A percentile compares a stretch with the other conserved stretches of the same genome.
phyloP scores from a whole-genome alignment of 1,140 invertebrate genomes.

The Panulirus ornatus region DNA sequence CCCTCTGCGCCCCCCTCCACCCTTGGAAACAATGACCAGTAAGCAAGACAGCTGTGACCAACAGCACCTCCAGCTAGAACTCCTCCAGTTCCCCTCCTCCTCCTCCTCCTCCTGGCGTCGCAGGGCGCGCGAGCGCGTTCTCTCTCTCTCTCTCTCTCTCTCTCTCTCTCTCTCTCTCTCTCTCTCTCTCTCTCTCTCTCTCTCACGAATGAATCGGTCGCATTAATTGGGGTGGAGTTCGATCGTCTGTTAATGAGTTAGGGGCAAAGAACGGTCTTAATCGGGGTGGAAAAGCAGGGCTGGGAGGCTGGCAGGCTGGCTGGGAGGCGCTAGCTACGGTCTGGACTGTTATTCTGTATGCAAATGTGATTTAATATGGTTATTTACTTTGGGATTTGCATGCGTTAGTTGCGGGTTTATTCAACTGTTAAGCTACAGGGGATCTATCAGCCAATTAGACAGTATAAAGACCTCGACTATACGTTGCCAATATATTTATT shows the following conservation, averaged over 20 bases:
- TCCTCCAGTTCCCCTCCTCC: too few species aligned
- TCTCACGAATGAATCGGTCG: background rate
- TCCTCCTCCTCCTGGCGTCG: too few species aligned
- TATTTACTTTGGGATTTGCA: constrained; percentile 2
- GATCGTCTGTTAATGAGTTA: background rate
- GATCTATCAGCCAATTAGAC: background rate
- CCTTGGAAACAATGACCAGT: background rate
- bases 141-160: too few species aligned
- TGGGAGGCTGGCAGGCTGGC: too few species aligned
- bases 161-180: too few species aligned
- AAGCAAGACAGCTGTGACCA: background rate
- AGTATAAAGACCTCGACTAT: background rate
- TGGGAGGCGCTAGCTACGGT: too few species aligned
- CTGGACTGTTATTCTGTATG: background rate
- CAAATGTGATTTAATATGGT: background rate
- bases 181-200: too few species aligned
- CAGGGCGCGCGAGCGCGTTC: too few species aligned
- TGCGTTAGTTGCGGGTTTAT: background rate
- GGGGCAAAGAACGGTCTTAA: background rate
- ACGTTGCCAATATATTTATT: too few species aligned
- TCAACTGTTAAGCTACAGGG: background rate
- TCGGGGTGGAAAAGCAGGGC: too few species aligned
- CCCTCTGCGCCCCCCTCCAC: background rate
- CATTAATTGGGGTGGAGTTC: background rate
- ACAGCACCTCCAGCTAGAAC: too few species aligned